Evolutionary conservation across 2,888 invertebrate species (phyloP).

Genomic region (Eristalinus sepulchralis): DNA sequence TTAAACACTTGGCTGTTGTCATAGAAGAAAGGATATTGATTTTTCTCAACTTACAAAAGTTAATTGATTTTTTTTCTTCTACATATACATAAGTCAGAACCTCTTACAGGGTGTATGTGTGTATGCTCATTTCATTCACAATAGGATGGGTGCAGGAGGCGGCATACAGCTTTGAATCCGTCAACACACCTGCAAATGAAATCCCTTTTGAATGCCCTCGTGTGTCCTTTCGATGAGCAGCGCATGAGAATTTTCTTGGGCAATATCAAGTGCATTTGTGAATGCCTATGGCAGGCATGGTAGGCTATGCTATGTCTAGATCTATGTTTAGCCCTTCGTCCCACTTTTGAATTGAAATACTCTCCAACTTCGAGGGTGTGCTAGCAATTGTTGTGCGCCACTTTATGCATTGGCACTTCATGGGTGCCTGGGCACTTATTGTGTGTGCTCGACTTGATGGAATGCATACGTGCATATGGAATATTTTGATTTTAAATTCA

Average conservation of each 20-base stretch:
- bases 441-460: not conserved
- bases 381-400: slow-evolving; percentile 20
- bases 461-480: not conserved
- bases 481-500: slow-evolving; percentile 43
- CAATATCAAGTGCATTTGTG: slow-evolving; percentile 19
- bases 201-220: slow-evolving; percentile 3
- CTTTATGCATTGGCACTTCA: slow-evolving; percentile 17
- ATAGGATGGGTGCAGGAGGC: not conserved
- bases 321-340: not conserved
- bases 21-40: slow-evolving; percentile 63
- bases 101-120: too few relatives aligned
- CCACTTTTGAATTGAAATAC: slow-evolving; percentile 17
- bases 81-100: too few relatives aligned
- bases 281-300: not conserved
- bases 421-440: not conserved
- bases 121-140: not conserved
- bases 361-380: slow-evolving; percentile 28
- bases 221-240: slow-evolving; percentile 39
- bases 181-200: slow-evolving; percentile 28
- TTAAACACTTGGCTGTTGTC: slow-evolving; percentile 54
- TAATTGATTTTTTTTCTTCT: slow-evolving; percentile 55
- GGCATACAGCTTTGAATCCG: slow-evolving; percentile 15
- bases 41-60: slow-evolving; percentile 53
- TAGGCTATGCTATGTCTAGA: not conserved
- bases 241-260: slow-evolving; percentile 39